Evolutionary conservation across 1,140 invertebrate genomes (phyloP).

Genomic region (Lepidurus apus): DNA sequence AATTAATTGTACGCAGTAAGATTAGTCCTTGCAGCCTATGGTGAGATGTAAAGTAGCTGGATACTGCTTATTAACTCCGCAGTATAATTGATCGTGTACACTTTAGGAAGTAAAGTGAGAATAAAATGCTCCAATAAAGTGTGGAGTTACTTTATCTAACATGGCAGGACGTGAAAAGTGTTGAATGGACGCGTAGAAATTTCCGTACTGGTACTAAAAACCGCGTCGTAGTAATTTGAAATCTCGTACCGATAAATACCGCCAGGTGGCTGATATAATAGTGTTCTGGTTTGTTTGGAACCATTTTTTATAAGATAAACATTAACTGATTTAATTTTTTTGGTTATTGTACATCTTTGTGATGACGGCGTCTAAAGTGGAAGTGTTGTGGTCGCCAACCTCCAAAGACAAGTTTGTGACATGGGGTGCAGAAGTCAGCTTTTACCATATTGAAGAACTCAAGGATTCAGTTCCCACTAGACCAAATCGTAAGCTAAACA

Average conservation of each 20-base stretch:
- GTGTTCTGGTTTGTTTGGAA: too few species aligned
- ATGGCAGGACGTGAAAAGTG: not conserved
- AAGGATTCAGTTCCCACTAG: not conserved
- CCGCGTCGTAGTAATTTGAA: too few species aligned
- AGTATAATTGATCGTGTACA: not conserved
- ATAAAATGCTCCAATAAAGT: not conserved
- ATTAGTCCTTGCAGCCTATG: not conserved
- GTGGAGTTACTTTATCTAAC: not conserved
- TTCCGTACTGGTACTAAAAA: too few species aligned
- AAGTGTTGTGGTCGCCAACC: conserved; percentile 73
- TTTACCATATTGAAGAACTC: conserved; percentile 63
- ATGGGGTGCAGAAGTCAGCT: conserved; percentile 71
- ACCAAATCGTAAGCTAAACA: not conserved
- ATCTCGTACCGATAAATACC: too few species aligned
- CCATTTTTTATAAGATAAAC: too few species aligned
- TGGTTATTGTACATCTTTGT: too few species aligned
- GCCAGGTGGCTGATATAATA: too few species aligned
- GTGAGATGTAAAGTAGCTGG: not conserved
- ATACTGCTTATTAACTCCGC: not conserved
- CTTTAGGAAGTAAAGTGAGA: not conserved
- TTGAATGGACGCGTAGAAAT: too few species aligned
- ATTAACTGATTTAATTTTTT: too few species aligned
- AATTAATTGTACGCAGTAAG: not conserved
- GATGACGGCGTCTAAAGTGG: conserved; percentile 44
- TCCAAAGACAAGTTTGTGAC: conserved; percentile 73